These are phyloP conservation scores for Ectemnius lituratus DNA, from an alignment of 2,888 invertebrate species.

Conservation along the genomic window DNA sequence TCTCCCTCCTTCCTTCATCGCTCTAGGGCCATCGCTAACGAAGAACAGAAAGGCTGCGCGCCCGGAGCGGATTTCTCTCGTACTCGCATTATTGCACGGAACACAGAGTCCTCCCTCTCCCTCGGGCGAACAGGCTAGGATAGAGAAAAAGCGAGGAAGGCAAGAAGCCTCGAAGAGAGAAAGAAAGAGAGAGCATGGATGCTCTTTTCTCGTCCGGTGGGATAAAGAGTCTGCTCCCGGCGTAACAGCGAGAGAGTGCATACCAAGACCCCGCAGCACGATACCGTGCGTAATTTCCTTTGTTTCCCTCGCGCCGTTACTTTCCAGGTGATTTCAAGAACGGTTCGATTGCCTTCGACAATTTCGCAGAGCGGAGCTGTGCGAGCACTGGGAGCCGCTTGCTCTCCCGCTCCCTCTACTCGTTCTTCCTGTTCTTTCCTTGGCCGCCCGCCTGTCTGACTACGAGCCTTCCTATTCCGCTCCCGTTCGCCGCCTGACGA, in stretches of 20 bases:
- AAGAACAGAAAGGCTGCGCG: constrained; percentile 48
- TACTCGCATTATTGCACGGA: constrained; percentile 47
- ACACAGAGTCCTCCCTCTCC: constrained; percentile 6
- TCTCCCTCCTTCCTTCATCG: constrained; percentile 4
- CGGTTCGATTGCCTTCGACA: constrained; percentile 59
- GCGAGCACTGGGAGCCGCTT: constrained; percentile 2
- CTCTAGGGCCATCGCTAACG: constrained; percentile 49
- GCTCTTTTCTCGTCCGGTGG: constrained; percentile 15
- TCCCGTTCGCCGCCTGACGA: constrained; percentile 15
- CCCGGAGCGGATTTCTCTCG: constrained; percentile 40
- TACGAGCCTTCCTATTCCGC: no score
- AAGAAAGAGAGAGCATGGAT: no score
- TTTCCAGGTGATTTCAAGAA: constrained; percentile 57
- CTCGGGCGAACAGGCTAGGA: not conserved
- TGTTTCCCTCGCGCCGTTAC: constrained; percentile 55
- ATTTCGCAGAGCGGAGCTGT: constrained; percentile 48
- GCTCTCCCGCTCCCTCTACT: constrained; percentile 18
- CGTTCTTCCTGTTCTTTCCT: not conserved
- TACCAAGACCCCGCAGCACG: constrained; percentile 45
- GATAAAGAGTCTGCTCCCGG: constrained; percentile 39
- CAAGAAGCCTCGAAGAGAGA: no score
- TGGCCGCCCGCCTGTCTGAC: constrained; percentile 1
- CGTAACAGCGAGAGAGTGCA: constrained; percentile 12
- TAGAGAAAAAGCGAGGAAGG: no score
- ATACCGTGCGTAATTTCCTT: constrained; percentile 60